Evolutionary conservation across 2,113 vertebrate genomes (phyloP).

Genomic region (Bettongia penicillata): DNA sequence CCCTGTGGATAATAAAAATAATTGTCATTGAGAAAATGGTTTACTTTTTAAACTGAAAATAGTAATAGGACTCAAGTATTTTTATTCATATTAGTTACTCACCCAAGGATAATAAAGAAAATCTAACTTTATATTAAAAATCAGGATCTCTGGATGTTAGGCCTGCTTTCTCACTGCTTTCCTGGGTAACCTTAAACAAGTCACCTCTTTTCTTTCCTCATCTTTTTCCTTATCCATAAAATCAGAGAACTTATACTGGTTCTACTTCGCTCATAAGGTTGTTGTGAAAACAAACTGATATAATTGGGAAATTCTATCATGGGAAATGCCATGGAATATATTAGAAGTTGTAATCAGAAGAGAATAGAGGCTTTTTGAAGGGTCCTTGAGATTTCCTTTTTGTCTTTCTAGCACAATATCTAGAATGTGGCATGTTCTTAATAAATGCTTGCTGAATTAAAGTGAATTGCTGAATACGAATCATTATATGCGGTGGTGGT

Average conservation of each 20-base stretch:
- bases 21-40: neutral
- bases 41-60: constrained; percentile 6
- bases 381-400: neutral
- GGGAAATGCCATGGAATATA: neutral
- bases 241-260: neutral
- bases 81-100: constrained; percentile 5
- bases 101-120: neutral
- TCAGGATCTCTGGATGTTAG: constrained; percentile 3
- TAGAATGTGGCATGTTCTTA: neutral
- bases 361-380: neutral
- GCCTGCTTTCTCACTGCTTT: neutral
- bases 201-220: constrained; percentile 24
- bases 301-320: neutral
- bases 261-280: neutral
- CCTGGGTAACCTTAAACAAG: constrained; percentile 23
- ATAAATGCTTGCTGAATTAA: neutral
- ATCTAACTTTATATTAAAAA: neutral
- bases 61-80: neutral
- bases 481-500: neutral
- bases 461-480: neutral
- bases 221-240: constrained; percentile 16
- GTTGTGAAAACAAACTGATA: neutral
- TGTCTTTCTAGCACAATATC: neutral
- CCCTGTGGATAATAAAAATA: neutral
- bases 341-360: neutral